A percentile compares a stretch with the other conserved stretches of the same genome.
Conservation (phyloP, 1,140 invertebrate species). For the Teleopsis dalmanni region DNA sequence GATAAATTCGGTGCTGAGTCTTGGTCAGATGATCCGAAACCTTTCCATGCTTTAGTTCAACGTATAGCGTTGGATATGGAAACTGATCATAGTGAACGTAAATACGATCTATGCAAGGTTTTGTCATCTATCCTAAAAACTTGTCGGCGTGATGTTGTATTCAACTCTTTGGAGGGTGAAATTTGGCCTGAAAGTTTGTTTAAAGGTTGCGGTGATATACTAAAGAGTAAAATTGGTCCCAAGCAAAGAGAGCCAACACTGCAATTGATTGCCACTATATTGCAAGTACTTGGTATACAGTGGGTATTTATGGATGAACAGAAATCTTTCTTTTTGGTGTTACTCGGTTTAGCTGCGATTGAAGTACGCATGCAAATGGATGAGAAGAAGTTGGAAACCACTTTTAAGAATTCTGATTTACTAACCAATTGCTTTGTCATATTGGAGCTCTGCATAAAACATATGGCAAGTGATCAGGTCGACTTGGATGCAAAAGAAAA, state of each 20-base stretch:
- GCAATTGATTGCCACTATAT: constrained; percentile 67
- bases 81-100: constrained; percentile 75
- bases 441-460: constrained; percentile 71
- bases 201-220: constrained; percentile 70
- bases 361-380: constrained; percentile 90
- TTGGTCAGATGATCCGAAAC: constrained; percentile 65
- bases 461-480: constrained; percentile 71
- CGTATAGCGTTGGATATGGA: constrained; percentile 80
- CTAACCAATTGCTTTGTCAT: constrained; percentile 77
- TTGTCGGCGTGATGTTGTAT: constrained; percentile 57
- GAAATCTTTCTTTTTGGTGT: constrained; percentile 72
- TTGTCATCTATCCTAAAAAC: constrained; percentile 66
- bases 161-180: constrained; percentile 55
- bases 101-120: constrained; percentile 76
- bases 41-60: constrained; percentile 74
- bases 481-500: constrained; percentile 84
- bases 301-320: constrained; percentile 72
- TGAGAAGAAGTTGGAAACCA: constrained; percentile 71
- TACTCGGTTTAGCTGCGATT: constrained; percentile 80
- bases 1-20: constrained; percentile 58
- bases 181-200: constrained; percentile 71
- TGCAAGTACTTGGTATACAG: constrained; percentile 76
- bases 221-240: constrained; percentile 78
- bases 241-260: constrained; percentile 81
- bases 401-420: constrained; percentile 65